Conservation (phyloP, 2,888 invertebrate species). For the Muscina levida region DNA sequence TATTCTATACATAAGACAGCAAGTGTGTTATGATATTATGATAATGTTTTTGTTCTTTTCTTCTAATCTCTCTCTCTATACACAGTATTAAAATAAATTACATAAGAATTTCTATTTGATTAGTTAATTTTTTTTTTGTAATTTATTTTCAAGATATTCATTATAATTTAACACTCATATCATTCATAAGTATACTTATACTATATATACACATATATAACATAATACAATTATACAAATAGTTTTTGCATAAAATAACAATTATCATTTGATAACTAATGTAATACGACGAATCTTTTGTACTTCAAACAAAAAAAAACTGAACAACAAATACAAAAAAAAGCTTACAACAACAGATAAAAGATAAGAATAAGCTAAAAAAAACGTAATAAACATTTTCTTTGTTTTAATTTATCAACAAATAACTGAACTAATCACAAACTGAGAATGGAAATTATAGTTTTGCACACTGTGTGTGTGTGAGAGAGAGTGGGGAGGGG, state of each 20-base stretch:
- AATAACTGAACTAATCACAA: too few species aligned
- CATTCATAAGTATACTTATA: slow-evolving; percentile 20
- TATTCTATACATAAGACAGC: too few species aligned
- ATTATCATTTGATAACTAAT: slow-evolving; percentile 24
- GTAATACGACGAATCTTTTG: slow-evolving; percentile 24
- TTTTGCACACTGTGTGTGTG: too few species aligned
- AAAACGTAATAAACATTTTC: slow-evolving; percentile 62
- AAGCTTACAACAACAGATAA: slow-evolving; percentile 68
- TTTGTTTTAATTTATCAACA: background rate
- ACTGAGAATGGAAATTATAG: too few species aligned
- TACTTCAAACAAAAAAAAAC: slow-evolving; percentile 57
- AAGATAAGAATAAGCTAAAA: slow-evolving; percentile 68
- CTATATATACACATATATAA: slow-evolving; percentile 2
- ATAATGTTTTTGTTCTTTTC: too few species aligned
- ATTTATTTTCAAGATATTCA: too few species aligned
- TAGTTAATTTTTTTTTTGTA: background rate
- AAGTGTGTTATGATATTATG: too few species aligned
- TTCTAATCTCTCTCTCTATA: too few species aligned
- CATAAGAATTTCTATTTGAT: too few species aligned
- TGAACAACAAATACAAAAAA: slow-evolving; percentile 70
- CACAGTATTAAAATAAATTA: too few species aligned
- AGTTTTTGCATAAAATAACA: slow-evolving; percentile 65
- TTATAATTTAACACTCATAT: slow-evolving; percentile 12
- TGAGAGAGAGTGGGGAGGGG: too few species aligned
- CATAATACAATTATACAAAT: too few species aligned